Evolutionary conservation across 2,888 invertebrate species (phyloP).

Genomic region (Idaea straminata): DNA sequence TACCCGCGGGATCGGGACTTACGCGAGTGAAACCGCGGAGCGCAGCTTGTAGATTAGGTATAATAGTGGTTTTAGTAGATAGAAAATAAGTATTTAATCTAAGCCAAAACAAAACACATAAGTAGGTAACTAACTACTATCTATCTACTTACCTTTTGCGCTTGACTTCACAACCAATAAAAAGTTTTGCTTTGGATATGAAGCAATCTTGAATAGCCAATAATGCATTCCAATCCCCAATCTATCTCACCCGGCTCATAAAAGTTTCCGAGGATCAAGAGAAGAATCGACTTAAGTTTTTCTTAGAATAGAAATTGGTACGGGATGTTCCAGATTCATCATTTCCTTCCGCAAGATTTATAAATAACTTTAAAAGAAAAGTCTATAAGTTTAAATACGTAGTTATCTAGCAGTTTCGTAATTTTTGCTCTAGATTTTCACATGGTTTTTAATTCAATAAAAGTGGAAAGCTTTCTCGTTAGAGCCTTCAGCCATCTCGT

Average conservation of each 20-base stretch:
- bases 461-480: constrained; percentile 56
- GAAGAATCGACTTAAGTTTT: constrained; percentile 56
- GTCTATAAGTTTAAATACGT: constrained; percentile 14
- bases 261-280: constrained; percentile 60
- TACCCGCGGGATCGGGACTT: too few species aligned
- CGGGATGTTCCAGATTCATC: constrained; percentile 37
- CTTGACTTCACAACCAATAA: constrained; percentile 31
- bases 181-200: constrained; percentile 38
- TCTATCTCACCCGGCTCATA: constrained; percentile 67
- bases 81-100: too few species aligned
- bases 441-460: constrained; percentile 52
- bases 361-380: constrained; percentile 11
- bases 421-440: constrained; percentile 20
- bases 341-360: constrained; percentile 25
- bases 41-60: too few species aligned
- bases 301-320: constrained; percentile 48
- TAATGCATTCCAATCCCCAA: constrained; percentile 65
- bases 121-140: too few species aligned
- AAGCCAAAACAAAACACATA: too few species aligned
- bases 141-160: constrained; percentile 26
- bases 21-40: too few species aligned
- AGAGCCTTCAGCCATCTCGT: constrained; percentile 61
- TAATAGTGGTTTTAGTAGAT: too few species aligned
- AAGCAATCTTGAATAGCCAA: constrained; percentile 65
- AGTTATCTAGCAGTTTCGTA: neutral